A percentile compares a stretch with the other conserved stretches of the same genome.
Conservation (phyloP, 2,113 vertebrate species). For the Petrocephalus microphthalmus region DNA sequence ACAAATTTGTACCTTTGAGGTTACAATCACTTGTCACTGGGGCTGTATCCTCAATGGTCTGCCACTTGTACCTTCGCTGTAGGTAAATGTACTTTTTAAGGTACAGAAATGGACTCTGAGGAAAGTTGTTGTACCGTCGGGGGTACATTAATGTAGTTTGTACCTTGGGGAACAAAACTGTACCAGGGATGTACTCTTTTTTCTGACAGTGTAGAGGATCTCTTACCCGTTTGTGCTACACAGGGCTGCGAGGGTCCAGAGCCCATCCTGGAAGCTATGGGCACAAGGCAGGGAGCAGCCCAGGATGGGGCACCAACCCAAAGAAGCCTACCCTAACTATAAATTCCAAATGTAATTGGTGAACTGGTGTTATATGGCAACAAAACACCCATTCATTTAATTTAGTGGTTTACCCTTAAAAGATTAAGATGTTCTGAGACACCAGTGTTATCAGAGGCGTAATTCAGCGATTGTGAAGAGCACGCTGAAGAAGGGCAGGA, state of each 20-base stretch:
- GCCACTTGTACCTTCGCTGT: too few species aligned
- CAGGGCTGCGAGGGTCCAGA: neutral
- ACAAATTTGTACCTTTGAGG: neutral
- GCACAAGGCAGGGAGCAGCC: neutral
- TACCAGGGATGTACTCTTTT: neutral
- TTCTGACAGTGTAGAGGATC: neutral
- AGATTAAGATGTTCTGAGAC: neutral
- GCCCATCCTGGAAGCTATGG: neutral
- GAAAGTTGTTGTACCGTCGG: neutral
- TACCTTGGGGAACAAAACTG: neutral
- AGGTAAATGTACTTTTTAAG: neutral
- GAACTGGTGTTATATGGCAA: neutral
- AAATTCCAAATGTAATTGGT: neutral
- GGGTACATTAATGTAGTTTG: neutral
- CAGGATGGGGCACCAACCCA: neutral
- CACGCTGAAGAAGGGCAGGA: neutral
- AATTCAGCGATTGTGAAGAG: neutral
- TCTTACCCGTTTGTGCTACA: too few species aligned
- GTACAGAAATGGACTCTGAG: neutral
- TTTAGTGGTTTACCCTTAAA: neutral
- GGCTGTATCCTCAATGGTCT: neutral
- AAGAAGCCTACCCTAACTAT: neutral
- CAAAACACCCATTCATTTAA: neutral
- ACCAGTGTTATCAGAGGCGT: neutral
- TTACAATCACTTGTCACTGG: neutral